A percentile compares a stretch with the other conserved stretches of the same genome.
Evolutionary conservation across 2,797 vertebrate genomes (phyloP).

Genomic region (Lerista edwardsae): DNA sequence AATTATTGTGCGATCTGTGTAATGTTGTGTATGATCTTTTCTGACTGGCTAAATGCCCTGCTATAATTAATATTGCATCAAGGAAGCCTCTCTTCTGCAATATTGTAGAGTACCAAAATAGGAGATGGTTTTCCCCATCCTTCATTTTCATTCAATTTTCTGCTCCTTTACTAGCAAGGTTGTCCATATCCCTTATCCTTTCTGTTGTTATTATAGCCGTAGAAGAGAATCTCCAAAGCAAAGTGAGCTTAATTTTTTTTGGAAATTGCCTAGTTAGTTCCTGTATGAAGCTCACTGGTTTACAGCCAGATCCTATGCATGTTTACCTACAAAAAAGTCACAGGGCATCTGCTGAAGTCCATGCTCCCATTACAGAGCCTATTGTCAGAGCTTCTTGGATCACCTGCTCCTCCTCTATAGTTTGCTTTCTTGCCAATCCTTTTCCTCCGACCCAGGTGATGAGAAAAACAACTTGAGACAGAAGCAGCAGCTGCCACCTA

Average conservation of each 20-base stretch:
- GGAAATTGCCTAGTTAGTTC: background rate
- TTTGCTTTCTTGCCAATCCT: no score
- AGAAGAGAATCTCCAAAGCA: background rate
- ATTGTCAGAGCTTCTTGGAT: no score
- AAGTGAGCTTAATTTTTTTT: background rate
- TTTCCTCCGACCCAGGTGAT: no score
- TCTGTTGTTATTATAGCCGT: background rate
- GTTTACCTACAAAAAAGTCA: background rate
- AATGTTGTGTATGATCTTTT: no score
- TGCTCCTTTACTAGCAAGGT: no score
- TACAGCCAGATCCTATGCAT: background rate
- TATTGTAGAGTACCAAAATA: background rate
- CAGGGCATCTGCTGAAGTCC: no score
- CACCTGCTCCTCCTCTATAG: no score
- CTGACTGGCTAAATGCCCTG: background rate
- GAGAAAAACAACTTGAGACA: no score
- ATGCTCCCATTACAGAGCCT: no score
- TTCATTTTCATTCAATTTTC: background rate
- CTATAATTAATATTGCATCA: background rate
- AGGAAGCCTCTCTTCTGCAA: background rate
- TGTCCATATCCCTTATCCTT: no score
- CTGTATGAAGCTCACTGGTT: background rate
- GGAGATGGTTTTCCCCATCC: background rate
- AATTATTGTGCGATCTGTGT: no score
- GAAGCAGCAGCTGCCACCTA: no score